A percentile compares a stretch with the other conserved stretches of the same genome.
Evolutionary conservation across 2,888 invertebrate genomes (phyloP).

Genomic region (Corbicula japonica): DNA sequence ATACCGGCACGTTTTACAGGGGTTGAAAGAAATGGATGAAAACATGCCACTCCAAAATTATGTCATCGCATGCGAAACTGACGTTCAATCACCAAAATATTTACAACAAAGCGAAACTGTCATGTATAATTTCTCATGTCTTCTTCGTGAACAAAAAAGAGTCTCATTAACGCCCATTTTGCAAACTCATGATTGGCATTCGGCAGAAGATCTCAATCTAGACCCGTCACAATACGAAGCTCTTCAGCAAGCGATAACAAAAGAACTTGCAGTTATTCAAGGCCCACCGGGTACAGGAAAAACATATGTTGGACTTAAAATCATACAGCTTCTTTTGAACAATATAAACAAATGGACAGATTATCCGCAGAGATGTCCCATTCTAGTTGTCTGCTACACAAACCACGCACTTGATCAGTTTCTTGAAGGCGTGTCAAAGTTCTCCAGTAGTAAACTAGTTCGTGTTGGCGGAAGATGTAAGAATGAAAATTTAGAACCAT

Average conservation of each 20-base stretch:
- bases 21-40: conserved; percentile 89
- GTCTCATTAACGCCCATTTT: conserved; percentile 40
- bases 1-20: conserved; percentile 91
- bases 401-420: conserved; percentile 86
- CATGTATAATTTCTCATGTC: conserved; percentile 57
- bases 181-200: conserved; percentile 68
- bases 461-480: conserved; percentile 83
- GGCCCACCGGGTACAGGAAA: conserved; percentile 96
- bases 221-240: conserved; percentile 81
- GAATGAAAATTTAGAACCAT: conserved; percentile 71
- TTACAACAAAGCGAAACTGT: conserved; percentile 45
- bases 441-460: conserved; percentile 70
- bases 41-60: conserved; percentile 75
- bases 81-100: conserved; percentile 72
- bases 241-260: conserved; percentile 80
- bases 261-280: conserved; percentile 84
- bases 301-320: conserved; percentile 92
- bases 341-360: conserved; percentile 88
- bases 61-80: conserved; percentile 71
- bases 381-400: conserved; percentile 85
- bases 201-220: conserved; percentile 50
- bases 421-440: conserved; percentile 79
- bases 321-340: conserved; percentile 89
- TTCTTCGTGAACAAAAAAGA: conserved; percentile 8
- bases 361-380: conserved; percentile 67